A percentile compares a stretch with the other conserved stretches of the same genome.
Conservation (phyloP, 2,888 invertebrate species). For the Ashinkailepas kermadecensis region DNA sequence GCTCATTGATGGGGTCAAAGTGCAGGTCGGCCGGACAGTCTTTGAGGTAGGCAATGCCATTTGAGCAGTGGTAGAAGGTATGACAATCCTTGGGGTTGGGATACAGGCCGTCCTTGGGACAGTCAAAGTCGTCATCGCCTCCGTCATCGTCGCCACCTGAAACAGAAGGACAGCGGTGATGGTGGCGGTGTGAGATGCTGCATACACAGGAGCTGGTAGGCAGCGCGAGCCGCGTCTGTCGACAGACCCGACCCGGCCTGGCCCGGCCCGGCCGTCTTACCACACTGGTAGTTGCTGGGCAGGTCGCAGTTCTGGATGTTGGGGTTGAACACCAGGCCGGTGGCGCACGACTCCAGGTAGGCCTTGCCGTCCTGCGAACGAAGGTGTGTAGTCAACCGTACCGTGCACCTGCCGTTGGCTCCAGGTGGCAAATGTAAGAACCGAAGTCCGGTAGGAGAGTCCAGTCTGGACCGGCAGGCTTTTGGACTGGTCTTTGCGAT, state of each 20-base stretch:
- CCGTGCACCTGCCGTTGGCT: too few species aligned
- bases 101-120: neutral
- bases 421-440: too few species aligned
- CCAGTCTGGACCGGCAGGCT: too few species aligned
- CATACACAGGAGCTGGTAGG: too few species aligned
- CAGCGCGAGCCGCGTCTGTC: too few species aligned
- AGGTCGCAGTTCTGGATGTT: constrained; percentile 30
- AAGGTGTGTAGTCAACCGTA: too few species aligned
- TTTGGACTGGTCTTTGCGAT: too few species aligned
- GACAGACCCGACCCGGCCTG: too few species aligned
- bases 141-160: constrained; percentile 2
- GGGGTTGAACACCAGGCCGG: constrained; percentile 30
- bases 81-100: neutral
- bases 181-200: too few species aligned
- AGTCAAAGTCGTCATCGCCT: neutral
- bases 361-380: constrained; percentile 29
- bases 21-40: neutral
- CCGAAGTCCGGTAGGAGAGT: too few species aligned
- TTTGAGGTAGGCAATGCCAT: neutral
- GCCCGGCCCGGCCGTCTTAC: neutral
- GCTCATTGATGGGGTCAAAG: neutral
- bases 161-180: neutral
- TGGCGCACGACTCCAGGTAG: constrained; percentile 28
- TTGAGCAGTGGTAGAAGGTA: neutral
- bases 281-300: constrained; percentile 29